Evolutionary conservation across 2,797 vertebrate genomes (phyloP), one percentile per base, ranked within the genome.

Genomic region (Iguana delicatissima): DNA sequence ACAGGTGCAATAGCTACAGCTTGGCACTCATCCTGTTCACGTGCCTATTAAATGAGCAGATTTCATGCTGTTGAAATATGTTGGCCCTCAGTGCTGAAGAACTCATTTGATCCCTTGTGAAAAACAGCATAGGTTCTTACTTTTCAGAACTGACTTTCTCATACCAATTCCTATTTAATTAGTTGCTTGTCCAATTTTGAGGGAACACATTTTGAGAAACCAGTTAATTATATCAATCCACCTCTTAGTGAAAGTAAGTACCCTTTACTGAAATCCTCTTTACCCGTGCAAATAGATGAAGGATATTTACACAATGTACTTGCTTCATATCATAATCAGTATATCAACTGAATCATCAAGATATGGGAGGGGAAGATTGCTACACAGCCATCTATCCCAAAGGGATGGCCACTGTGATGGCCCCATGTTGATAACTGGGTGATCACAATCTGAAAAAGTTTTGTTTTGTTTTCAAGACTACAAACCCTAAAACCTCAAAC

Each of bases 21-120:
- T 90, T 85, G 35, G 18, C 26, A 89, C 62, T 84, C 64, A 59
- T 13, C 32, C 46, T 77, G 26, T 67, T 84, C n/a, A 52, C 64
- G 52, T 72, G 77, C 12, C 29, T 24, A 73, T 29, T 10, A 57
- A 24, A 55, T 29, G 35, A 81, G 81, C 50, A 72, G 29, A 82
- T 26, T 55, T 57, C 20, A 59, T n/a, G 12, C 14, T 84, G 35
- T 50, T 85, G 22, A 80, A 57, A 80, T 80, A 57, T 90, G 64
- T 13, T 80, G 74, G 16, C 46, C 22, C 12, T 73, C 38, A 18
- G 38, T 29, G 32, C 22, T 74, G 26, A 72, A 80, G 18, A 85
- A 42, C 26, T 52, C 42, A 55, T 46, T 26, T 42, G 22, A 26
- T 72, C 14, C 62, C 50, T 72, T 73, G 12, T 13, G 20, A 86